Evolutionary conservation across 2,113 vertebrate genomes (phyloP).

Genomic region (Turnix velox): DNA sequence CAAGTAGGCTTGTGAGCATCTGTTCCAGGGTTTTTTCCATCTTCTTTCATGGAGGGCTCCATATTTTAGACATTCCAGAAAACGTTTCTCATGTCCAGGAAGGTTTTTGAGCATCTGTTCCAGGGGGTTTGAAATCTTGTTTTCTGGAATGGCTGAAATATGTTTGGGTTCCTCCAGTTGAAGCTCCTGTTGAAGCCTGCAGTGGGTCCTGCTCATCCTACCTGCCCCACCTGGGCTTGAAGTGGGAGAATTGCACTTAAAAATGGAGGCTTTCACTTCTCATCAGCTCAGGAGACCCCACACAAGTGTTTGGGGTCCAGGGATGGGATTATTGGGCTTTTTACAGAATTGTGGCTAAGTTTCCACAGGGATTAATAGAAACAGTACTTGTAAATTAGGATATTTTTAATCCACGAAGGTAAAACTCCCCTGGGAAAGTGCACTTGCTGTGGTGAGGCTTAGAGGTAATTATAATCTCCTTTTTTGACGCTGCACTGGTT

Average conservation of each 20-base stretch:
- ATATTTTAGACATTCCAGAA: too few relatives aligned
- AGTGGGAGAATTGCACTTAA: not conserved
- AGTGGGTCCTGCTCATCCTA: fast-evolving
- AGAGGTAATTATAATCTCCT: conserved; percentile 40
- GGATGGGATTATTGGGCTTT: not conserved
- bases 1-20: not conserved
- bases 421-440: not conserved
- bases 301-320: not conserved
- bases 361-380: not conserved
- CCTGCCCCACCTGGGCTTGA: fast-evolving
- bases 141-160: not conserved
- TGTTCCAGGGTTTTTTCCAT: not conserved
- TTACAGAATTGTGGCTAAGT: not conserved
- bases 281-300: not conserved
- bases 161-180: not conserved
- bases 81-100: fast-evolving
- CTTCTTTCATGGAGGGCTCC: not conserved
- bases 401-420: conserved; percentile 31
- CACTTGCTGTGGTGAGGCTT: conserved; percentile 10
- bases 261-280: not conserved
- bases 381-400: not conserved
- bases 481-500: conserved; percentile 1
- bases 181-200: fast-evolving
- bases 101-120: not conserved
- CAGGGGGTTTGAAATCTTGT: not conserved